Evolutionary conservation across 2,888 invertebrate genomes (phyloP).

Genomic region (Drosophila suboccidentalis): DNA sequence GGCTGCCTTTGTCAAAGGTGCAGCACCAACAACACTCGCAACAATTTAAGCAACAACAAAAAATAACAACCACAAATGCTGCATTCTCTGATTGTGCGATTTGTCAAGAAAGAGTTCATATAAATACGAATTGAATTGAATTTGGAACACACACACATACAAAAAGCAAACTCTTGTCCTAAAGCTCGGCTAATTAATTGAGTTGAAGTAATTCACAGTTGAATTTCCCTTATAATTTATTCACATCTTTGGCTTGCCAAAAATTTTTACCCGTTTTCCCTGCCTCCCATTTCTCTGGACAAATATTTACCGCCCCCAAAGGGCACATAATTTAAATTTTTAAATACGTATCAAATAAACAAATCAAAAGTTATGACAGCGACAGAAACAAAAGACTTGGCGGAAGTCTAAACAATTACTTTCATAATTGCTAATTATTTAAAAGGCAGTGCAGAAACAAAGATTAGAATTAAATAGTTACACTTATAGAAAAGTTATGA

Average conservation of each 20-base stretch:
- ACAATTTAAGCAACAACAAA: background rate
- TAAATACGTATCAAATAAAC: constrained; percentile 74
- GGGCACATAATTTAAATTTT: constrained; percentile 77
- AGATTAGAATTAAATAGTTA: background rate
- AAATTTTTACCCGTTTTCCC: constrained; percentile 48
- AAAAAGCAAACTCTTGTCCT: background rate
- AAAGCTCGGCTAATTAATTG: constrained; percentile 75
- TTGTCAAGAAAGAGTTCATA: constrained; percentile 65
- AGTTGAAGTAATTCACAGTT: constrained; percentile 76
- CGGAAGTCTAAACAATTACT: constrained; percentile 1
- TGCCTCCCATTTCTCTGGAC: constrained; percentile 38
- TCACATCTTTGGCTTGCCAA: constrained; percentile 38
- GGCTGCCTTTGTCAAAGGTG: constrained; percentile 55
- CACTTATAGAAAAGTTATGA: no score
- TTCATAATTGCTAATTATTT: constrained; percentile 5
- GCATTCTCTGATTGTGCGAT: constrained; percentile 46
- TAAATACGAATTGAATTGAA: constrained; percentile 47
- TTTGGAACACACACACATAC: constrained; percentile 7
- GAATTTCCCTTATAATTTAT: constrained; percentile 44
- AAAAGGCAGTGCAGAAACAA: background rate
- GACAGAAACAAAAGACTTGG: background rate
- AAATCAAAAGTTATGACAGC: constrained; percentile 69
- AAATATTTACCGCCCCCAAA: constrained; percentile 70
- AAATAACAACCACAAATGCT: constrained; percentile 4
- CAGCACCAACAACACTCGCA: constrained; percentile 10